Evolutionary conservation across 2,797 vertebrate species (phyloP).

Genomic region (Psittacula echo): DNA sequence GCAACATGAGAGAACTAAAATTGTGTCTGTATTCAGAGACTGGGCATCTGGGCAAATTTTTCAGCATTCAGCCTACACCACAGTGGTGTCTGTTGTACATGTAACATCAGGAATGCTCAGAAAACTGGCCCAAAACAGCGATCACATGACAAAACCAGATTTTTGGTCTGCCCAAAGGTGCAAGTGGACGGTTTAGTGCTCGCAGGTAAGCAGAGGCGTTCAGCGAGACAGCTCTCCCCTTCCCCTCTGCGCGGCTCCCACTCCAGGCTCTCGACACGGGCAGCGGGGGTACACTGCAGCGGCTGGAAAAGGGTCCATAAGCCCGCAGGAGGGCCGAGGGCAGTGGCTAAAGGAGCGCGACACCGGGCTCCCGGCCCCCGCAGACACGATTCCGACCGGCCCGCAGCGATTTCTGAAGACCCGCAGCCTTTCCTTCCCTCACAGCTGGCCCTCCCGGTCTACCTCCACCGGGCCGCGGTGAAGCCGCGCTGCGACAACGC

Average conservation of each 20-base stretch:
- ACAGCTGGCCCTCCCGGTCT: not conserved
- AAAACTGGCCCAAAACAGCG: not conserved
- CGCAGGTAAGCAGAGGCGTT: accelerated
- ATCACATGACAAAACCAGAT: accelerated
- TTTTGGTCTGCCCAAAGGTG: not conserved
- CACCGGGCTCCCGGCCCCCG: not conserved
- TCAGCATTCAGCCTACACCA: not conserved
- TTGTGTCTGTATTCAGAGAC: not conserved
- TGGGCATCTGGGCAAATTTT: not conserved
- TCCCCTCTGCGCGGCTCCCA: too few species aligned
- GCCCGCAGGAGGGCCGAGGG: accelerated
- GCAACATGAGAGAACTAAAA: not conserved
- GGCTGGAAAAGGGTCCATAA: accelerated
- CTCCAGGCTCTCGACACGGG: not conserved
- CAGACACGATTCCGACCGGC: accelerated
- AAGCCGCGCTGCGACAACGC: not conserved
- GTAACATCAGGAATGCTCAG: accelerated
- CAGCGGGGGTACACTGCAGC: not conserved
- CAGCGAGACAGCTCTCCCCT: not conserved
- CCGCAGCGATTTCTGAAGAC: too few species aligned
- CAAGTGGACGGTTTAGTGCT: too few species aligned
- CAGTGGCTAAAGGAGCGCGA: too few species aligned
- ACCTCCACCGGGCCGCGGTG: not conserved
- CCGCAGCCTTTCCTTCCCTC: not conserved
- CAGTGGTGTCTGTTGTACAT: accelerated